Percentiles rank a stretch among this genome's conserved stretches.
Conservation (phyloP, 1,140 invertebrate genomes). For the Drosophila melanica region DNA sequence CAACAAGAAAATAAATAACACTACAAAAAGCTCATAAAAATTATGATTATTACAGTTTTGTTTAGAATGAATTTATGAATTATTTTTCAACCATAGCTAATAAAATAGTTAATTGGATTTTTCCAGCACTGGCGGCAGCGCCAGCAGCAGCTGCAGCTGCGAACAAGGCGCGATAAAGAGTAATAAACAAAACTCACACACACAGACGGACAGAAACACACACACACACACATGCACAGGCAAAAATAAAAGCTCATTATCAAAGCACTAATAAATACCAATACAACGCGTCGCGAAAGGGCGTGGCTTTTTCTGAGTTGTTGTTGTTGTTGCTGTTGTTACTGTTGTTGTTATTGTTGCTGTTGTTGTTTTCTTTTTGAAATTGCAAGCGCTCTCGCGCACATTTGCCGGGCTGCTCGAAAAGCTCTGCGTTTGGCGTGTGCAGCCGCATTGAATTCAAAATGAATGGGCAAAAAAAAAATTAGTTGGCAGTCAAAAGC, state of each 20-base stretch:
- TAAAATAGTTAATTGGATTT: constrained; percentile 82
- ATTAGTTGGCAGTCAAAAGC: background rate
- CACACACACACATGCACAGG: background rate
- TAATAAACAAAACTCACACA: constrained; percentile 31
- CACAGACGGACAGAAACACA: no score
- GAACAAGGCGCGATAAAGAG: constrained; percentile 41
- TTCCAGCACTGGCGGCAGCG: constrained; percentile 58
- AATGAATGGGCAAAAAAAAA: constrained; percentile 28
- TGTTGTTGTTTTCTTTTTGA: background rate
- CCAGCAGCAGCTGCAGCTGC: constrained; percentile 62
- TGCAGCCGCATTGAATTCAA: constrained; percentile 20
- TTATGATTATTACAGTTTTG: constrained; percentile 75
- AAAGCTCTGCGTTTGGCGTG: constrained; percentile 26
- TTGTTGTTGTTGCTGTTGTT: constrained; percentile 21
- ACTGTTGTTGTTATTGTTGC: background rate
- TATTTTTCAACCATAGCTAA: constrained; percentile 81
- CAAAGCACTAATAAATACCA: constrained; percentile 47
- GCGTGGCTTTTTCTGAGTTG: constrained; percentile 45
- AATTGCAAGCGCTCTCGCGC: constrained; percentile 3
- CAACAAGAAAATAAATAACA: constrained; percentile 32
- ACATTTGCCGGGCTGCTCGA: constrained; percentile 3
- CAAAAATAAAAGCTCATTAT: constrained; percentile 48
- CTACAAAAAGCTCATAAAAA: constrained; percentile 63
- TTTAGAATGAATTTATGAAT: constrained; percentile 80
- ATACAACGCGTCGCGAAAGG: constrained; percentile 17